Evolutionary conservation across 2,113 vertebrate genomes (phyloP).

Genomic region (Protobothrops flavoviridis): DNA sequence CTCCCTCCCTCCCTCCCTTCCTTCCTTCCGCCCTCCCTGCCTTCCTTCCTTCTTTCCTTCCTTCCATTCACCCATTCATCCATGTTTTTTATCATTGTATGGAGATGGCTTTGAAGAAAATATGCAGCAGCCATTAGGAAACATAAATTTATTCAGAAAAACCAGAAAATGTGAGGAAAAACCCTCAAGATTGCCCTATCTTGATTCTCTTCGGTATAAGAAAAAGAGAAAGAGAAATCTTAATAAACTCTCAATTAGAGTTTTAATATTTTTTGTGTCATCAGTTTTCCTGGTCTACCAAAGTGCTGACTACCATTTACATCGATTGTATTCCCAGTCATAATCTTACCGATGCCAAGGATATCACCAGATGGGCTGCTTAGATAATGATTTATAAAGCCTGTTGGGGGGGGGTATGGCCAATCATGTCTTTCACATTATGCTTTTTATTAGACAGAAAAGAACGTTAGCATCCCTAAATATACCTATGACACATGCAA

Average conservation of each 20-base stretch:
- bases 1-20: no score
- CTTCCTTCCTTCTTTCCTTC: no score
- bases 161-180: background rate
- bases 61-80: no score
- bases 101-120: background rate
- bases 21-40: no score
- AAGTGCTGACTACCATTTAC: background rate
- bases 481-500: background rate
- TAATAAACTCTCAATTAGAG: background rate
- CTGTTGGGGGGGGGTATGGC: background rate
- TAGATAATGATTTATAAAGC: background rate
- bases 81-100: background rate
- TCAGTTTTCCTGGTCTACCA: background rate
- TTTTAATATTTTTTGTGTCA: background rate
- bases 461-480: background rate
- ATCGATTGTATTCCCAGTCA: background rate
- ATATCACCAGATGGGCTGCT: background rate
- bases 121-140: background rate
- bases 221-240: background rate
- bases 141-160: background rate
- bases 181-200: background rate
- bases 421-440: background rate
- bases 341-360: background rate
- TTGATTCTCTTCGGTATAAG: background rate
- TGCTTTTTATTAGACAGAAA: background rate